phyloP scores from a whole-genome alignment of 2,797 vertebrate genomes.

The Poeciliopsis paucimaculata region DNA sequence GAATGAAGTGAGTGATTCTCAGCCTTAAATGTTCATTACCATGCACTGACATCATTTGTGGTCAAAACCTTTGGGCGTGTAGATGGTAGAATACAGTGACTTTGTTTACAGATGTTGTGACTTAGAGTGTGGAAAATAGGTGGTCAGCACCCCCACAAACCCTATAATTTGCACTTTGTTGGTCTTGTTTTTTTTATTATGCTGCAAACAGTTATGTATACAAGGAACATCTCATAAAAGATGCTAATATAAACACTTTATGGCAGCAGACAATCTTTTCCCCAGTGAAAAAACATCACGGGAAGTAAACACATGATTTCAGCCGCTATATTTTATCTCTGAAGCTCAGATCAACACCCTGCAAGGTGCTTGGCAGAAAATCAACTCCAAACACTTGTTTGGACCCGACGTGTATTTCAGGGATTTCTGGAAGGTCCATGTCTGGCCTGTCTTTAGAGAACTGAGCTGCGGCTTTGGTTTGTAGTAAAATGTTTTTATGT shows the following conservation, averaged over 20 bases:
- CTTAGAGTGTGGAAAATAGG: conserved; percentile 71
- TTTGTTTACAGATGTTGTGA: conserved; percentile 72
- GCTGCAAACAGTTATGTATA: conserved; percentile 78
- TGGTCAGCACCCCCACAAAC: conserved; percentile 73
- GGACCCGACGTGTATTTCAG: conserved; percentile 15
- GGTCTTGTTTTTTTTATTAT: conserved; percentile 70
- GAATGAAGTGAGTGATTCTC: conserved; percentile 47
- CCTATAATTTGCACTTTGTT: conserved; percentile 77
- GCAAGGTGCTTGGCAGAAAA: conserved; percentile 65
- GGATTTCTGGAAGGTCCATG: conserved; percentile 29
- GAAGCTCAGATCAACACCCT: conserved; percentile 36
- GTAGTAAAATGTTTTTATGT: conserved; percentile 72
- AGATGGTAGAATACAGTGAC: conserved; percentile 54
- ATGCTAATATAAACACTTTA: conserved; percentile 81
- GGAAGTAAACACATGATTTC: conserved; percentile 68
- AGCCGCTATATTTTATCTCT: conserved; percentile 62
- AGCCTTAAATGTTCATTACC: conserved; percentile 55
- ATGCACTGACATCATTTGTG: conserved; percentile 70
- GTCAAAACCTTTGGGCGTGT: conserved; percentile 62
- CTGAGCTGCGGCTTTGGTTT: conserved; percentile 61
- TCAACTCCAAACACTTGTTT: conserved; percentile 42
- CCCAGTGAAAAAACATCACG: conserved; percentile 57
- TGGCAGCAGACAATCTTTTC: conserved; percentile 71
- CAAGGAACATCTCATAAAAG: conserved; percentile 79
- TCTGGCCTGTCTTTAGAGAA: conserved; percentile 50